Evolutionary conservation across 2,797 vertebrate genomes (phyloP).

Genomic region (Heliangelus exortis): DNA sequence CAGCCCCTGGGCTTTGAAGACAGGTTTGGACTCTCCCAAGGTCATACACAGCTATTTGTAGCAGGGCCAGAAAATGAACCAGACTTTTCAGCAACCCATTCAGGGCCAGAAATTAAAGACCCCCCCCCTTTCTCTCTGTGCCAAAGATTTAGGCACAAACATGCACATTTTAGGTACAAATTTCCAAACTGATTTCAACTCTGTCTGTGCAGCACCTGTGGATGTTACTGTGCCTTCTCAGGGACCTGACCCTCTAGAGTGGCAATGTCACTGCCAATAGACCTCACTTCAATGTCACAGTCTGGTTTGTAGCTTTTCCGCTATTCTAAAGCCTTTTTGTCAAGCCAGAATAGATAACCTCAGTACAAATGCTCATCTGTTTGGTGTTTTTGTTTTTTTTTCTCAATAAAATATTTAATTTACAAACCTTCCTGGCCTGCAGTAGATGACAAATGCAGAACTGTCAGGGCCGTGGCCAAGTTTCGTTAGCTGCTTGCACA

Average conservation of each 20-base stretch:
- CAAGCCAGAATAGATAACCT: background rate
- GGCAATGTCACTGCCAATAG: background rate
- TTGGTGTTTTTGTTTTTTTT: background rate
- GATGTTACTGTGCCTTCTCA: fast-evolving
- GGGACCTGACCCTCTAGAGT: background rate
- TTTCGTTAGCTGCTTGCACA: background rate
- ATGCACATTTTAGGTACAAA: background rate
- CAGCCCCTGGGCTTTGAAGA: background rate
- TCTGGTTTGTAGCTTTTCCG: background rate
- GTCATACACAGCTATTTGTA: background rate
- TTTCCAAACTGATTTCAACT: background rate
- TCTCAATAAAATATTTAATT: background rate
- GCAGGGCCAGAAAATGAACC: background rate
- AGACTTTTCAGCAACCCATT: background rate
- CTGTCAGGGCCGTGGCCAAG: background rate
- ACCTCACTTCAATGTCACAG: background rate
- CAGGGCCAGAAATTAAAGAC: background rate
- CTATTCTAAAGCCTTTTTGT: background rate
- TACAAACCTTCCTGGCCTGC: background rate
- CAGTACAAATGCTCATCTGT: background rate
- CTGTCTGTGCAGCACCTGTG: background rate
- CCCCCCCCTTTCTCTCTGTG: background rate
- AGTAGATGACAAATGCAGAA: background rate
- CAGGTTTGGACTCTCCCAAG: background rate
- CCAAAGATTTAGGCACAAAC: background rate